Conservation (phyloP, 2,113 vertebrate species). For the Epinephelus fuscoguttatus region DNA sequence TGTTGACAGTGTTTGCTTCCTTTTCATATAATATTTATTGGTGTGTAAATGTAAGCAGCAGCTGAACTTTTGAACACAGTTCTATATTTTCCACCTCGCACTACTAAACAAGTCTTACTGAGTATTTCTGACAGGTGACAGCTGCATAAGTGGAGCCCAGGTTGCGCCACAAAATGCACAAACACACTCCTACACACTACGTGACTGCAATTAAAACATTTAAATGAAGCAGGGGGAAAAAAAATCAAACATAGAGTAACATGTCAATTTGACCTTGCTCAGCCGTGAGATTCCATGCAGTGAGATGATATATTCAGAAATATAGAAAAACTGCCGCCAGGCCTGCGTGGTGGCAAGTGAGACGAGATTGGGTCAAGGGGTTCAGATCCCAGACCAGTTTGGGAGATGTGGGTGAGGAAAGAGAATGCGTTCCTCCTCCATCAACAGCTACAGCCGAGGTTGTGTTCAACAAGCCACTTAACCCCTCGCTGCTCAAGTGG, state of each 20-base stretch:
- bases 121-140: neutral
- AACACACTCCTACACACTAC: neutral
- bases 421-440: constrained; percentile 27
- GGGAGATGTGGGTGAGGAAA: constrained; percentile 36
- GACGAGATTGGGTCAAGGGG: neutral
- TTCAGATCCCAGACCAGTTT: constrained; percentile 27
- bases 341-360: constrained; percentile 27
- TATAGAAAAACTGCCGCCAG: neutral
- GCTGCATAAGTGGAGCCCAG: neutral
- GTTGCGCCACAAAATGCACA: neutral
- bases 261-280: constrained; percentile 12
- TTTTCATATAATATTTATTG: neutral
- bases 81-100: neutral
- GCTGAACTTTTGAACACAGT: neutral
- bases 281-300: neutral
- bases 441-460: constrained; percentile 35
- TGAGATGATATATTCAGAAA: constrained; percentile 15
- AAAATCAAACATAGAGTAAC: neutral
- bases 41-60: neutral
- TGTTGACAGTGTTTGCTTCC: neutral
- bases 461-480: constrained; percentile 65
- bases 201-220: neutral
- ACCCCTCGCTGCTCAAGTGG: constrained; percentile 47
- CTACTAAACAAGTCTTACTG: neutral
- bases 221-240: neutral